These are phyloP conservation scores for Chironomus tepperi DNA, from an alignment of 1,140 invertebrate species.

Conservation along the genomic window DNA sequence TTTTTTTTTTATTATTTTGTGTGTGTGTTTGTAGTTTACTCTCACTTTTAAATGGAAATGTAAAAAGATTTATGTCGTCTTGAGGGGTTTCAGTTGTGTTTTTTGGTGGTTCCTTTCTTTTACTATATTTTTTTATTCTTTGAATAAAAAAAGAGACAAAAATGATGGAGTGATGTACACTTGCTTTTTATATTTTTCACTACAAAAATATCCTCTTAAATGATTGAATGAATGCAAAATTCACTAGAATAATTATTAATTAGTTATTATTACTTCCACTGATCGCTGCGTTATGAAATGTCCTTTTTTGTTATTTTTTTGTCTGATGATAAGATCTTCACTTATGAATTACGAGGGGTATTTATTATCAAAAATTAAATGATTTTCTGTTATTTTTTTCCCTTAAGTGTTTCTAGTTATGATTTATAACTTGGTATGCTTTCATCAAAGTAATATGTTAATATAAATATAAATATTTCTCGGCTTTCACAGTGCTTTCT, in stretches of 20 bases:
- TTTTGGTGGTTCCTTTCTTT: background rate
- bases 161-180: background rate
- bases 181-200: background rate
- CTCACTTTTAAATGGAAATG: conserved; percentile 4
- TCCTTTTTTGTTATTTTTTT: background rate
- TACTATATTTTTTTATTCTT: background rate
- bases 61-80: conserved; percentile 8
- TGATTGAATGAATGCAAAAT: conserved; percentile 11
- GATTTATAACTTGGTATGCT: background rate
- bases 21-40: background rate
- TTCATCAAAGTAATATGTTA: background rate
- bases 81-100: conserved; percentile 5
- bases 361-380: conserved; percentile 9
- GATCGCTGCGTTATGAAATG: conserved; percentile 1
- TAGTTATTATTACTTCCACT: conserved; percentile 3
- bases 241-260: conserved; percentile 5
- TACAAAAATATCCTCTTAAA: conserved; percentile 15
- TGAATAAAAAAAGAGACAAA: background rate
- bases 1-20: too few relatives aligned
- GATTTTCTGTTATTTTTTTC: conserved; percentile 2
- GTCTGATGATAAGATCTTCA: background rate
- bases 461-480: conserved; percentile 13
- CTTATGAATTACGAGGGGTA: conserved; percentile 10
- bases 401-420: background rate
- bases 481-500: conserved; percentile 1